These are phyloP conservation scores for Ameiurus melas DNA, from an alignment of 2,113 vertebrate genomes.

Conservation along the genomic window DNA sequence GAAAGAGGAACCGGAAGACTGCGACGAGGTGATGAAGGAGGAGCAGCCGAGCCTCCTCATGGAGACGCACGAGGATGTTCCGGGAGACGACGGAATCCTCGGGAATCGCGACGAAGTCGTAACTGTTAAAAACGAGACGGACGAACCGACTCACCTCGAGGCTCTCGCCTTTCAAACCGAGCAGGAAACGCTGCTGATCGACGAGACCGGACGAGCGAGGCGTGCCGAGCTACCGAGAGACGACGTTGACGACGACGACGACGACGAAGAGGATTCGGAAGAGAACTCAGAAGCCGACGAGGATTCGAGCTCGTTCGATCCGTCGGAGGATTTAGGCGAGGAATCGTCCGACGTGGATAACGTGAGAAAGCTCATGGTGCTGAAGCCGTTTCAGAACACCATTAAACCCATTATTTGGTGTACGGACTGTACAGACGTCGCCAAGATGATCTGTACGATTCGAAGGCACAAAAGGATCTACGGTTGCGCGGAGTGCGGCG, in stretches of 20 bases:
- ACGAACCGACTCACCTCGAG: not conserved
- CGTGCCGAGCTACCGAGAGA: not conserved
- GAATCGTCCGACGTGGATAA: not conserved
- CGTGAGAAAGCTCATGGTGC: not conserved
- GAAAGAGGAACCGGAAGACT: constrained; percentile 31
- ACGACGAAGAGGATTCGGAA: not conserved
- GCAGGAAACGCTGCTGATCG: not conserved
- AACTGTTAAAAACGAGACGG: not conserved
- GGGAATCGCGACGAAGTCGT: not conserved
- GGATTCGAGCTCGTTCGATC: not conserved
- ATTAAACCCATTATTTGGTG: constrained; percentile 30
- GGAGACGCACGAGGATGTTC: constrained; percentile 1
- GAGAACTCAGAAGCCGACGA: not conserved
- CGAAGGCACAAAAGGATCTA: constrained; percentile 34
- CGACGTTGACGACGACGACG: too few species aligned
- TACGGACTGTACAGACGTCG: constrained; percentile 1
- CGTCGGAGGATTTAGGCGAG: not conserved
- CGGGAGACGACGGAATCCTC: not conserved
- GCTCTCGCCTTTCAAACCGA: not conserved
- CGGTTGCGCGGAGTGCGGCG: constrained; percentile 7
- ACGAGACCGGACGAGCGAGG: not conserved
- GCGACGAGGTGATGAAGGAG: not conserved
- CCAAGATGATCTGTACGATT: constrained; percentile 21
- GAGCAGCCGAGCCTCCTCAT: constrained; percentile 2
- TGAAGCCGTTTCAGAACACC: constrained; percentile 37